Percentiles rank a stretch among this genome's conserved stretches.
phyloP scores from a whole-genome alignment of 2,888 invertebrate species.

The Schizaphis graminum region DNA sequence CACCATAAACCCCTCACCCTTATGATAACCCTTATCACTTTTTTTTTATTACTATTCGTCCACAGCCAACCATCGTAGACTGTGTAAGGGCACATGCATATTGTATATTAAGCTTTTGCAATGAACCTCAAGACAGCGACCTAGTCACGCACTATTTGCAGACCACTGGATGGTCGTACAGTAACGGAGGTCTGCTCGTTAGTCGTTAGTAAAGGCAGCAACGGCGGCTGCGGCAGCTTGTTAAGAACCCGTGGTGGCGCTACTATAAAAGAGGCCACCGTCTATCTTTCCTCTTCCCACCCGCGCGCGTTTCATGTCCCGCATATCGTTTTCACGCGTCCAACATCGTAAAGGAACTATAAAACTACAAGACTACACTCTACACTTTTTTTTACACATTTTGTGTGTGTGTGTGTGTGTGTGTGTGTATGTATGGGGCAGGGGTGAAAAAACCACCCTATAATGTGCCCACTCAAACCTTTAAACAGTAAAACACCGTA shows the following conservation, averaged over 20 bases:
- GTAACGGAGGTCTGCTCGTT: constrained; percentile 41
- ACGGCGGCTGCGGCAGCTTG: constrained; percentile 46
- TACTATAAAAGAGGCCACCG: constrained; percentile 30
- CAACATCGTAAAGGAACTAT: neutral
- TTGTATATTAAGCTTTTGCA: neutral
- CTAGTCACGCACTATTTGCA: constrained; percentile 52
- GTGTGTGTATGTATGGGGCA: too few species aligned
- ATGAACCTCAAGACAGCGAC: neutral
- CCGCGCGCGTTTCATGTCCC: neutral
- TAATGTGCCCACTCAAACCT: neutral
- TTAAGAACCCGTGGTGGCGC: constrained; percentile 47
- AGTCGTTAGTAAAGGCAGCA: constrained; percentile 60
- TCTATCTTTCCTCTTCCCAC: neutral
- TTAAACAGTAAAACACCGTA: neutral
- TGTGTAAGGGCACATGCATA: neutral
- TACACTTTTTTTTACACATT: neutral
- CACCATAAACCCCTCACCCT: neutral
- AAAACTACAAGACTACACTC: neutral
- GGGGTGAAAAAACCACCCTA: neutral
- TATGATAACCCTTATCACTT: neutral
- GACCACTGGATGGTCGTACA: constrained; percentile 49
- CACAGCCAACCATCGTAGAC: neutral
- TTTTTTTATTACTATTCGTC: neutral
- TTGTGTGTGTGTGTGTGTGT: neutral
- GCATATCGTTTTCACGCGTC: neutral